These are phyloP conservation scores for Tichodroma muraria DNA, from an alignment of 2,113 vertebrate genomes.

Conservation along the genomic window DNA sequence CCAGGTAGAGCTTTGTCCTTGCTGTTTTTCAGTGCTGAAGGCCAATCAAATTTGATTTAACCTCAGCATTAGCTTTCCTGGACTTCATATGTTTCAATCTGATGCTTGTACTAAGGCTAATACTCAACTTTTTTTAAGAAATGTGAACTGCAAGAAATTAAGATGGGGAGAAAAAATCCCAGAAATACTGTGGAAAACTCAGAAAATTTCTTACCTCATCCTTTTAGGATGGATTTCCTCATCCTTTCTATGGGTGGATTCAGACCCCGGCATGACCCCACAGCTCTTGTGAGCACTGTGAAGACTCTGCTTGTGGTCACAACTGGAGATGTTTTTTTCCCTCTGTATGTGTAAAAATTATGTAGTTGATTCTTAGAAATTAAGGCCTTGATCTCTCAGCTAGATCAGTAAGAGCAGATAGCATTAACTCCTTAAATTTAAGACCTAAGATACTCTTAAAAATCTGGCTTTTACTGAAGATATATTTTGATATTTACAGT, in stretches of 20 bases:
- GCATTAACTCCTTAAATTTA: not conserved
- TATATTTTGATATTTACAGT: not conserved
- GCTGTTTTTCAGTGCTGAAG: not conserved
- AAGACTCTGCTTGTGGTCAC: not conserved
- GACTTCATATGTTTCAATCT: not conserved
- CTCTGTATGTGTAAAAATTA: not conserved
- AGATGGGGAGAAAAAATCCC: not conserved
- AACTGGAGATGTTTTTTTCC: not conserved
- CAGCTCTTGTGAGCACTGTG: accelerated
- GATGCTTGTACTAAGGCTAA: not conserved
- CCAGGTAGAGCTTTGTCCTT: not conserved
- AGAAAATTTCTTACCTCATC: not conserved
- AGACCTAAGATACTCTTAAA: not conserved
- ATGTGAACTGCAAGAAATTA: not conserved
- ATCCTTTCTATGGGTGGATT: not conserved
- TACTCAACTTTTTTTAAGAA: not conserved
- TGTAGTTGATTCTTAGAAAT: not conserved
- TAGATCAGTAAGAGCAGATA: not conserved
- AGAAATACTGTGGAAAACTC: not conserved
- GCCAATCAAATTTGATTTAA: not conserved
- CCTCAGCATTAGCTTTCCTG: not conserved
- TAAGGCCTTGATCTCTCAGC: not conserved
- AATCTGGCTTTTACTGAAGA: not conserved
- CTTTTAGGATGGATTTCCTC: not conserved
- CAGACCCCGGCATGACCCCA: not conserved